phyloP scores from a whole-genome alignment of 2,888 invertebrate genomes.

The Stenoptilia bipunctidactyla region DNA sequence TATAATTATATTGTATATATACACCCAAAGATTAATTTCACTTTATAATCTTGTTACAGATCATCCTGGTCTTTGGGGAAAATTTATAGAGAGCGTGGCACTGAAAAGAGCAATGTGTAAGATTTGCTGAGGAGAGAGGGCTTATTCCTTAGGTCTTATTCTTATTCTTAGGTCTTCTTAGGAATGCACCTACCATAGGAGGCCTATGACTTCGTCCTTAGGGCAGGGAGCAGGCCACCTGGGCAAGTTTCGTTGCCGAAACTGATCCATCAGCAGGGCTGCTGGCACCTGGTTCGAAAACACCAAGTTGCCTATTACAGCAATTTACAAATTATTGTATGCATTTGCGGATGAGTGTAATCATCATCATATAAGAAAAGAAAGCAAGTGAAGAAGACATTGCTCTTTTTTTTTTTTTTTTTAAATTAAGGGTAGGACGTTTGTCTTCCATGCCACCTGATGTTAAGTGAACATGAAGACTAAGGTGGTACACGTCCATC shows the following conservation, averaged over 20 bases:
- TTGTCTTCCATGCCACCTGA: too few relatives aligned
- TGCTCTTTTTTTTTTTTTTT: too few relatives aligned
- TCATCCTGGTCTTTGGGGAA: slow-evolving; percentile 2
- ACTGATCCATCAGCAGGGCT: background rate
- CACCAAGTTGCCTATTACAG: background rate
- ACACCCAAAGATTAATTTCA: too few relatives aligned
- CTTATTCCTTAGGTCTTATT: background rate
- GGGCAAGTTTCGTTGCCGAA: background rate
- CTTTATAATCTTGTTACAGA: too few relatives aligned
- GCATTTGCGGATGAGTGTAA: background rate
- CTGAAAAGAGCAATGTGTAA: slow-evolving; percentile 1
- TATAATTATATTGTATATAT: too few relatives aligned
- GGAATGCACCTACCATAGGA: background rate
- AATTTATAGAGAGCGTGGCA: background rate
- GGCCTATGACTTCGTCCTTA: background rate
- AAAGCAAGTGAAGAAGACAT: background rate
- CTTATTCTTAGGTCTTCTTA: too few relatives aligned
- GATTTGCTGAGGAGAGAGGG: slow-evolving; percentile 2
- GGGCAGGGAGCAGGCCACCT: too few relatives aligned
- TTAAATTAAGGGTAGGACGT: too few relatives aligned
- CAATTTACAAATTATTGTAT: slow-evolving; percentile 3
- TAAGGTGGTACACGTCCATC: too few relatives aligned
- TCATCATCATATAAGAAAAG: background rate
- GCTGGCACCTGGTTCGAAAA: slow-evolving; percentile 4
- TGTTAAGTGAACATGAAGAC: too few relatives aligned